A percentile compares a stretch with the other conserved stretches of the same genome.
phyloP scores from a whole-genome alignment of 2,797 vertebrate species.

The Hippopotamyrus pictus region DNA sequence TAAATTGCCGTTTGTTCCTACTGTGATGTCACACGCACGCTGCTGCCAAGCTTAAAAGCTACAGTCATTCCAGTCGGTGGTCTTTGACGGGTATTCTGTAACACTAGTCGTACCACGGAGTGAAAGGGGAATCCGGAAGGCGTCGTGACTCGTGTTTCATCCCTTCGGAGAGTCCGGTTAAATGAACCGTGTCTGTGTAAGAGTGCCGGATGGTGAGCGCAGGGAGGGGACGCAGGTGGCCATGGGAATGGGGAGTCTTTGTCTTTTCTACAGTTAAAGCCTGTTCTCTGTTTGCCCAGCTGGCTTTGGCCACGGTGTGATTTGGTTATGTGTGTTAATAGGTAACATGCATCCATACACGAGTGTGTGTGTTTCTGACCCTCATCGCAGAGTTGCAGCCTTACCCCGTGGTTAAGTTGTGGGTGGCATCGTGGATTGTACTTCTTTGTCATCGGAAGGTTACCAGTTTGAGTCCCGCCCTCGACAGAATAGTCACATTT shows the following conservation, averaged over 20 bases:
- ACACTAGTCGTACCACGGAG: not conserved
- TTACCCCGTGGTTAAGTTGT: not conserved
- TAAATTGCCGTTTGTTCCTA: slow-evolving; percentile 21
- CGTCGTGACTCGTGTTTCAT: not conserved
- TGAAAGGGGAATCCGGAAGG: not conserved
- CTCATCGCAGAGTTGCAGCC: not conserved
- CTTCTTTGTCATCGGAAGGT: not conserved
- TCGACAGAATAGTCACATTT: not conserved
- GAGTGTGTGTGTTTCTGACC: not conserved
- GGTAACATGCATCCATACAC: not conserved
- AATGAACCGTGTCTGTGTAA: not conserved
- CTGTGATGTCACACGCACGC: slow-evolving; percentile 29
- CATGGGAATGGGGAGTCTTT: not conserved
- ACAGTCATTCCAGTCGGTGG: slow-evolving; percentile 9
- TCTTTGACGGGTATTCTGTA: not conserved
- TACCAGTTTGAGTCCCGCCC: not conserved
- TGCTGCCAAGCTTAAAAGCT: slow-evolving; percentile 6
- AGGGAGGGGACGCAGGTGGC: not conserved
- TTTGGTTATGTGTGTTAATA: not conserved
- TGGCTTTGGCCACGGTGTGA: not conserved
- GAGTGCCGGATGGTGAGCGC: not conserved
- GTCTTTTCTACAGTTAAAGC: not conserved
- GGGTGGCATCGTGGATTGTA: not conserved
- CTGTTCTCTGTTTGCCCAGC: not conserved
- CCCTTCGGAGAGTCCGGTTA: not conserved